Percentiles rank a stretch among this genome's conserved stretches.
These are phyloP conservation scores for Phoronis australis DNA, from an alignment of 2,888 invertebrate genomes.

Conservation along the genomic window DNA sequence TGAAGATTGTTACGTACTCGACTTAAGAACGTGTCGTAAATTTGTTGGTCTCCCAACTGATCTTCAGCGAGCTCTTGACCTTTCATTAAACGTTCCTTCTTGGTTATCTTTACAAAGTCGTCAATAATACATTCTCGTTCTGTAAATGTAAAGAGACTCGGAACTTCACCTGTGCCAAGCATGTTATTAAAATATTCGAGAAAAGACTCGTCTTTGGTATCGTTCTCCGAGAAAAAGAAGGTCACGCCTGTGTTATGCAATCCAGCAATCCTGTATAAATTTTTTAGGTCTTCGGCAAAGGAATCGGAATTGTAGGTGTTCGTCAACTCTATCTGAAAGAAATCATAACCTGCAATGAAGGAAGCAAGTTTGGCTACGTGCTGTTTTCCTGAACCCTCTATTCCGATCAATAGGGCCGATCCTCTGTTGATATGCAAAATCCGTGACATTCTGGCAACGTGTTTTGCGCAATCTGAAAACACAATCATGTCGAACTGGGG, in stretches of 20 bases:
- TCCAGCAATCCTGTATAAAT: conserved; percentile 74
- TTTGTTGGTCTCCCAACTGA: too few relatives aligned
- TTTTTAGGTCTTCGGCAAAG: conserved; percentile 80
- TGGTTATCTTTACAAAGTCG: too few relatives aligned
- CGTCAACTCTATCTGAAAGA: conserved; percentile 79
- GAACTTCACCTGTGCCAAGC: conserved; percentile 83
- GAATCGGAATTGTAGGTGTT: conserved; percentile 75
- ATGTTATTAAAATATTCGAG: conserved; percentile 84
- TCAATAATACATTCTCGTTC: too few relatives aligned
- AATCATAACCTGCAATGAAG: conserved; percentile 75
- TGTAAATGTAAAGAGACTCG: too few relatives aligned
- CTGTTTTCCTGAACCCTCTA: conserved; percentile 88
- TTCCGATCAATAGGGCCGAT: conserved; percentile 79
- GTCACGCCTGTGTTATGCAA: conserved; percentile 69
- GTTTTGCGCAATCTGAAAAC: too few relatives aligned
- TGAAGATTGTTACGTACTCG: too few relatives aligned
- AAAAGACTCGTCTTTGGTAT: conserved; percentile 85
- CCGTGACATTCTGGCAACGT: too few relatives aligned
- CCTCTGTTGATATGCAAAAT: conserved; percentile 76
- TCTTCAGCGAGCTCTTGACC: too few relatives aligned
- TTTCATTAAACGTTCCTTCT: too few relatives aligned
- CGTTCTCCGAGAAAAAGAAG: conserved; percentile 87
- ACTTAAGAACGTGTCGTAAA: too few relatives aligned
- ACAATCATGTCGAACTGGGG: too few relatives aligned
- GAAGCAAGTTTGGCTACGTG: conserved; percentile 79